A percentile compares a stretch with the other conserved stretches of the same genome.
phyloP scores from a whole-genome alignment of 2,888 invertebrate genomes.

The Brachylomia viminalis region DNA sequence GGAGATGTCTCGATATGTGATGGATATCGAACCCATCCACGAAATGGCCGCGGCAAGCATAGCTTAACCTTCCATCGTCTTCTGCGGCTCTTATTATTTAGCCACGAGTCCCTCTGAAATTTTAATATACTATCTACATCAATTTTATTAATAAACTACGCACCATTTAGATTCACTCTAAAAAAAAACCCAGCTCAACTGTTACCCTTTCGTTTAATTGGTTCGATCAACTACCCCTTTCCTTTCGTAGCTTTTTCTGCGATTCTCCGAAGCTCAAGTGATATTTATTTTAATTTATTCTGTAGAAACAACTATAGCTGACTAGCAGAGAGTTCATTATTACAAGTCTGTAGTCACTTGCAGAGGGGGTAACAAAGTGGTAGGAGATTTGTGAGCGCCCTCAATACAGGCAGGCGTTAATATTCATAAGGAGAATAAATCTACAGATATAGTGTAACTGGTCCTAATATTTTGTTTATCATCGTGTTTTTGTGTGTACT shows the following conservation, averaged over 20 bases:
- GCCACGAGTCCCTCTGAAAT: no score
- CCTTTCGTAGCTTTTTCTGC: constrained; percentile 28
- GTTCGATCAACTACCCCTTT: constrained; percentile 17
- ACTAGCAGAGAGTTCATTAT: constrained; percentile 72
- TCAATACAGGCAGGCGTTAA: constrained; percentile 73
- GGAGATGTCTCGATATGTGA: no score
- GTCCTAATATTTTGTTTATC: constrained; percentile 33
- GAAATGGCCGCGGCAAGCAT: no score
- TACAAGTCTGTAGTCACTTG: constrained; percentile 69
- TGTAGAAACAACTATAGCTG: constrained; percentile 70
- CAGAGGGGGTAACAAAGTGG: constrained; percentile 78
- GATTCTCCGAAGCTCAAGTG: constrained; percentile 46
- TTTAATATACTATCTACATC: background rate
- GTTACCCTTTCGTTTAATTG: no score
- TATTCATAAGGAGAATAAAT: constrained; percentile 65
- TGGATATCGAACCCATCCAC: no score
- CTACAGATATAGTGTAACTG: constrained; percentile 28
- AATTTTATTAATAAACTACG: background rate
- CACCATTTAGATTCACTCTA: background rate
- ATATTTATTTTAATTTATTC: constrained; percentile 75
- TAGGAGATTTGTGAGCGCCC: constrained; percentile 77
- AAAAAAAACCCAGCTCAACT: background rate
- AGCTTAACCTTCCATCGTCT: no score
- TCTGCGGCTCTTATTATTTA: no score
- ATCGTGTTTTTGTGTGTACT: constrained; percentile 13